Evolutionary conservation across 2,888 invertebrate genomes (phyloP).

Genomic region (Dryocosmus kuriphilus): DNA sequence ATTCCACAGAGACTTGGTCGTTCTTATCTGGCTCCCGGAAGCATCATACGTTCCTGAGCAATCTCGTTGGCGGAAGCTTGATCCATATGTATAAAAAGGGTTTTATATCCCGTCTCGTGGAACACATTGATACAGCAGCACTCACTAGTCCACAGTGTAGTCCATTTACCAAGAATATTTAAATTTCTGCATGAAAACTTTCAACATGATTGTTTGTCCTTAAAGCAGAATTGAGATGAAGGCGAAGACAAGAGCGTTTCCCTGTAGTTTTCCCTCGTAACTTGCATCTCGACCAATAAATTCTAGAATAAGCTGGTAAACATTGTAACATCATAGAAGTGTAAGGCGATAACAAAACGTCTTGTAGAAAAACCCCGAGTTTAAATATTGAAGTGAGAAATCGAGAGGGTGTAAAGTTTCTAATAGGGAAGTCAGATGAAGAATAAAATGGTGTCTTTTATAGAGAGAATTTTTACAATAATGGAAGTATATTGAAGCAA

Average conservation of each 20-base stretch:
- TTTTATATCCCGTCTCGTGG: neutral
- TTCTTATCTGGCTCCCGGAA: neutral
- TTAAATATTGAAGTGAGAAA: neutral
- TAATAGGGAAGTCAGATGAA: neutral
- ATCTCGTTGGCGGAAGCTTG: constrained; percentile 45
- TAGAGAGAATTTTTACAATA: neutral
- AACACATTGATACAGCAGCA: neutral
- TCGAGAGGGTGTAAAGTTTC: neutral
- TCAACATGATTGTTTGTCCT: constrained; percentile 46
- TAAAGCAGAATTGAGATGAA: constrained; percentile 24
- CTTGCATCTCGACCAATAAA: neutral
- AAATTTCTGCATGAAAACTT: constrained; percentile 39
- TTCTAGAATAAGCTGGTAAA: neutral
- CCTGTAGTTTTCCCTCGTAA: neutral
- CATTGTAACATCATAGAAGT: neutral
- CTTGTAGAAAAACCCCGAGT: neutral
- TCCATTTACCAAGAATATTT: constrained; percentile 41
- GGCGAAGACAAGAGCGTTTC: neutral
- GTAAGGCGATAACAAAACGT: neutral
- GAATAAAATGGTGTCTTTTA: neutral
- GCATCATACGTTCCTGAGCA: constrained; percentile 31
- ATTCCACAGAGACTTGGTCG: constrained; percentile 9
- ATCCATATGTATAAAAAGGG: constrained; percentile 7
- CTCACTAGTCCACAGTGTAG: neutral
- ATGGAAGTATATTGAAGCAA: too few relatives aligned